Evolutionary conservation across 2,888 invertebrate genomes (phyloP), one percentile per base, ranked within the genome.

Genomic region (Patella depressa): DNA sequence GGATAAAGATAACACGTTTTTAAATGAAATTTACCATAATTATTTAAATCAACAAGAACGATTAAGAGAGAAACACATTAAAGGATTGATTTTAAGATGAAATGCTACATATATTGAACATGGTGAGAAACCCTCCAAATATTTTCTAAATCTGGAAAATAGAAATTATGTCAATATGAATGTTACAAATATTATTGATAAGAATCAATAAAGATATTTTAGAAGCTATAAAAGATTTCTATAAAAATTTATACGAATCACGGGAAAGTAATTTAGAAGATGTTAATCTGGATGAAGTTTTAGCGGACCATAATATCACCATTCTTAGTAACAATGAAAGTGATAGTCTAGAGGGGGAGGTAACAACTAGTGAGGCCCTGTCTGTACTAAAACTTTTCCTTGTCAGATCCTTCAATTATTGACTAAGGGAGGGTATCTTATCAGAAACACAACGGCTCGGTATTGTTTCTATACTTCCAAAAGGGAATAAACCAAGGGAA

Each of bases 1-100:
- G 19, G 5, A 15, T 65, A n/a, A 65, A 15, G 19, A 65, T 15
- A 17, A 65, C 65, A n/a, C n/a, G 24, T 65, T 65, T 65, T 65
- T 65, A 65, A 65, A 65, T 65, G 65, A 65, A 65, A 19, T 65
- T n/a, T 65, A 65, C 65, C n/a, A 24, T 17, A n/a, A 65, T n/a
- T 65, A 65, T 65, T 65, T n/a, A 19, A 65, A 65, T 24, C 19
- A 65, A 24, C 65, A 65, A 24, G 7, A 19, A 19, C 65, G 24
- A 65, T 65, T 19, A n/a, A 65, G 65, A n/a, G 65, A 65, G 24
- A 65, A 65, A 65, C 12, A 65, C 65, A 19, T 65, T 17, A 65
- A 19, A 65, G 19, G 19, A 24, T 19, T 19, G 12, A 24, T 65
- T 24, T 24, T 19, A 65, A 65, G 65, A 24, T 24, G 2, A 65